Evolutionary conservation across 2,888 invertebrate species (phyloP).

Genomic region (Crepidodera aurea): DNA sequence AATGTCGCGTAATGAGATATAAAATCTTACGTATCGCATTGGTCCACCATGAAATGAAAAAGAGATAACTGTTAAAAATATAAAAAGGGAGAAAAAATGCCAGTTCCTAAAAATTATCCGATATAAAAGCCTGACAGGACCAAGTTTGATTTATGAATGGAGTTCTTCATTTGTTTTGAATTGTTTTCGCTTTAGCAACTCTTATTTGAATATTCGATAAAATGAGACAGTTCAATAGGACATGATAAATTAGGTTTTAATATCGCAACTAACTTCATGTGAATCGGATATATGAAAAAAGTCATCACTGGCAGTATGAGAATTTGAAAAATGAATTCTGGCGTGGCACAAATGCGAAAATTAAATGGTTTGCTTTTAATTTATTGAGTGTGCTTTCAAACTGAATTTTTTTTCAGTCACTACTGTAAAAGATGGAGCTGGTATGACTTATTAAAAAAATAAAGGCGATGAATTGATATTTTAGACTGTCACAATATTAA

Average conservation of each 20-base stretch:
- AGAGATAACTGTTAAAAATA: conserved; percentile 12
- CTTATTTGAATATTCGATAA: conserved; percentile 36
- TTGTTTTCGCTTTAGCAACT: conserved; percentile 38
- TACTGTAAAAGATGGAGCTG: too few relatives aligned
- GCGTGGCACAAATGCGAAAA: conserved; percentile 5
- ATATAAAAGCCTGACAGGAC: conserved; percentile 30
- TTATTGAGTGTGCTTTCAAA: neutral
- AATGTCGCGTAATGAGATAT: conserved; percentile 11
- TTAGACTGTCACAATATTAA: too few relatives aligned
- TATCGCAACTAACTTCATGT: conserved; percentile 19
- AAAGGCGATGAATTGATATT: too few relatives aligned
- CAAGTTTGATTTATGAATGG: conserved; percentile 36
- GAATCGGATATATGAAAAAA: conserved; percentile 24
- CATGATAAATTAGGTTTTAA: conserved; percentile 28
- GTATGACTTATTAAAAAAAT: too few relatives aligned
- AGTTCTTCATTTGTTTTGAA: conserved; percentile 38
- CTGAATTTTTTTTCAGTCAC: too few relatives aligned
- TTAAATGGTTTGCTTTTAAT: conserved; percentile 12
- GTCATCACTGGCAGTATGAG: conserved; percentile 15
- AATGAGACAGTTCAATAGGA: conserved; percentile 34
- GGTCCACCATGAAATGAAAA: neutral
- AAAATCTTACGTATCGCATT: neutral
- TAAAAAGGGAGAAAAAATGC: conserved; percentile 19
- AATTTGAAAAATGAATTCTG: conserved; percentile 28
- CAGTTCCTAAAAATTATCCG: conserved; percentile 12